Base-by-base conservation (phyloP, 2,888 invertebrate genomes). In the Lissonota sp. region DNA sequence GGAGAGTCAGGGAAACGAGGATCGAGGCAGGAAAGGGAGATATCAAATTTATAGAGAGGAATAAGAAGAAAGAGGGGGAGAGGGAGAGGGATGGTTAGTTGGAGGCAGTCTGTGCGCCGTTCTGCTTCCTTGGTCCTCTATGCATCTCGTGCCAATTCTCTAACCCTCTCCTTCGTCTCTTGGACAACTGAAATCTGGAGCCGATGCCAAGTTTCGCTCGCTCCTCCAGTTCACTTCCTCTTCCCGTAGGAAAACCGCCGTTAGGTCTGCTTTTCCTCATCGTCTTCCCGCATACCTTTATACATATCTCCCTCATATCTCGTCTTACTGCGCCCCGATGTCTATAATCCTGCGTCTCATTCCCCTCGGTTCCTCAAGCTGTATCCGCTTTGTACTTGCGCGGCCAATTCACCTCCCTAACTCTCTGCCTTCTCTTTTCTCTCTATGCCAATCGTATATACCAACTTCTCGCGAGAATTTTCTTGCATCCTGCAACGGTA, bases 191-290 rank as follows among this genome's bases (percentile, higher is more conserved):
- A 88, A 89, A 89, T 88, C 86, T 86, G 82, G 86, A 88, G 85
- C 76, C 88, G 85, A 88, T 88, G 89, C 89, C 89, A 91, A 90
- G 86, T 90, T 88, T 87, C 85, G 58, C 64, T 26, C 6, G 70
- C 81, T 78, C 73, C 81, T 73, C 64, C 69, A 73, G 73, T 71
- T 77, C 78, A 66, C 78, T 78, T 81, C 78, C 73, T 74, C 78
- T 69, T 66, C 74, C 55, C 73, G 78, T 64, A 81, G 78, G 78
- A 26, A 26, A 78, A 77, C 63, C 77, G 57, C 72, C 26, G 26
- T 26, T 26, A 26, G 55, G 44, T 57, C 64, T 37, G 77, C 67
- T 69, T 74, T 26, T 6, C 55, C 80, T 71, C 63, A 46, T 44
- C 58, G 63, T 67, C 44, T 46, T 7, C 14, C 49, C 60, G 39